Conservation (phyloP, 2,797 vertebrate genomes). For the Tokudaia tokunoshimensis region DNA sequence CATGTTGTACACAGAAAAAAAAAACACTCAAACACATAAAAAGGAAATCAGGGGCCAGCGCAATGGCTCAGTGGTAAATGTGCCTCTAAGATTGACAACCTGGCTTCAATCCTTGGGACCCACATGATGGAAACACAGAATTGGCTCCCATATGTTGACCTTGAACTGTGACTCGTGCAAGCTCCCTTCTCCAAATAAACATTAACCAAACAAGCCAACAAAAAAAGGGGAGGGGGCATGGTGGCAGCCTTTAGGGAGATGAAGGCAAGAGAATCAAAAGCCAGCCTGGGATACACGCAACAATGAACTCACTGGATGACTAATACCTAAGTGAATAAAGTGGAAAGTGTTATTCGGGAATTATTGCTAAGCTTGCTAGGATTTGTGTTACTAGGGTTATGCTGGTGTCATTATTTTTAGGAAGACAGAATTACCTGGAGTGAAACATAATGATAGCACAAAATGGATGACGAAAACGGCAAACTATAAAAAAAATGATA, state of each 20-base stretch:
- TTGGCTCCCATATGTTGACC: neutral
- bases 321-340: neutral
- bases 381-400: neutral
- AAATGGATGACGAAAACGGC: constrained; percentile 38
- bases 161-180: neutral
- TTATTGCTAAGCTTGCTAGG: constrained; percentile 14
- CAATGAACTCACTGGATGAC: neutral
- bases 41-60: neutral
- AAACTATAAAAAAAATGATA: constrained; percentile 34
- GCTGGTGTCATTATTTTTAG: constrained; percentile 44
- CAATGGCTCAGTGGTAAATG: neutral
- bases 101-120: neutral
- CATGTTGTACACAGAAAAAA: neutral
- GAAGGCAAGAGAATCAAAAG: neutral
- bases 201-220: neutral
- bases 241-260: neutral
- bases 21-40: neutral
- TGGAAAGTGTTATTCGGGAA: neutral
- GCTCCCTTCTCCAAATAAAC: neutral
- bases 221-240: neutral
- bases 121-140: neutral
- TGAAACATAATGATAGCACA: constrained; percentile 49
- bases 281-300: neutral
- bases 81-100: neutral
- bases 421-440: constrained; percentile 34